phyloP scores from a whole-genome alignment of 2,888 invertebrate species.

The Vannuccia rotundouncinata region DNA sequence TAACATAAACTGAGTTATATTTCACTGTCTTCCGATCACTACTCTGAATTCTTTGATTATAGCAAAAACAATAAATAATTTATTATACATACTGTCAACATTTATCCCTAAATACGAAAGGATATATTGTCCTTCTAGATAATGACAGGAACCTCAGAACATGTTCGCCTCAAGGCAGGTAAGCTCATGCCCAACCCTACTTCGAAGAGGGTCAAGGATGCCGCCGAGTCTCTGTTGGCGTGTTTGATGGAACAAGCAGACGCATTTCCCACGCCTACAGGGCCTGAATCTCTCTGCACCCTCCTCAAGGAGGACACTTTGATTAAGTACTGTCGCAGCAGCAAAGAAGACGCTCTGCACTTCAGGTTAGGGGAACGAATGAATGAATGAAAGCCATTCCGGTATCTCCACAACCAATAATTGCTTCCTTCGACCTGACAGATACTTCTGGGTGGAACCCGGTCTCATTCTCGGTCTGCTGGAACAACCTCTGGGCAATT shows the following conservation, averaged over 20 bases:
- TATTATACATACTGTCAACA: too few species aligned
- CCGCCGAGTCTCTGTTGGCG: constrained; percentile 85
- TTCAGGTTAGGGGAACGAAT: constrained; percentile 32
- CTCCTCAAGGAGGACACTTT: constrained; percentile 72
- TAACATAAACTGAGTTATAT: too few species aligned
- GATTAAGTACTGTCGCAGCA: constrained; percentile 64
- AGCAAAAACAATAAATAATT: too few species aligned
- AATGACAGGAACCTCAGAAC: neutral
- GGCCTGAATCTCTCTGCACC: constrained; percentile 75
- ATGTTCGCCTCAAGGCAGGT: constrained; percentile 68
- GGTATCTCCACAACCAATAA: too few species aligned
- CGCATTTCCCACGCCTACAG: constrained; percentile 75
- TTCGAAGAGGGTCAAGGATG: constrained; percentile 91
- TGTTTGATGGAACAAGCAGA: constrained; percentile 75
- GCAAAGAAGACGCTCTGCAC: constrained; percentile 35
- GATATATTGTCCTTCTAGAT: too few species aligned
- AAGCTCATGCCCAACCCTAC: constrained; percentile 85
- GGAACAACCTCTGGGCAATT: constrained; percentile 66
- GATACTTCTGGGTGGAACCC: constrained; percentile 85
- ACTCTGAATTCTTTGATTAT: too few species aligned
- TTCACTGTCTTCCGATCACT: too few species aligned
- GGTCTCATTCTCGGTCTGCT: constrained; percentile 77
- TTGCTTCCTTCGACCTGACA: too few species aligned
- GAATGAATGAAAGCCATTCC: too few species aligned
- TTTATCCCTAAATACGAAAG: too few species aligned